Percentiles rank a stretch among this genome's conserved stretches.
phyloP scores from a whole-genome alignment of 2,797 vertebrate genomes.

The Xiphorhynchus erythropygius region DNA sequence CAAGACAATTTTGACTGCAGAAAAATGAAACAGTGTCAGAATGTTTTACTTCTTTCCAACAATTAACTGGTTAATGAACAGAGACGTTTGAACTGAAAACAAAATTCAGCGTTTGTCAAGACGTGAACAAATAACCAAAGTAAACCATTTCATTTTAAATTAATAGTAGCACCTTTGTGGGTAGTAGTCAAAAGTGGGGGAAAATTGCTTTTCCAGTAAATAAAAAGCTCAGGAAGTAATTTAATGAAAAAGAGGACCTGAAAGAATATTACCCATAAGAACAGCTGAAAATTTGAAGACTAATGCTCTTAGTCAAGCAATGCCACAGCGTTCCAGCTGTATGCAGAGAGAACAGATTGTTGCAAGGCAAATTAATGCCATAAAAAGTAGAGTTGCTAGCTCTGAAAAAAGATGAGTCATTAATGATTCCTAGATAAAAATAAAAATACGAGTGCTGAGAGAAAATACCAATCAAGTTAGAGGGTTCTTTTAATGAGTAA shows the following conservation, averaged over 20 bases:
- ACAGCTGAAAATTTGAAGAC: not conserved
- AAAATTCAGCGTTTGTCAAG: not conserved
- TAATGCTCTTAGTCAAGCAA: not conserved
- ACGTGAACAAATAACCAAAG: not conserved
- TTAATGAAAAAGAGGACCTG: not conserved
- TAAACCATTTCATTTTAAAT: not conserved
- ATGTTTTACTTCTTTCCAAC: not conserved
- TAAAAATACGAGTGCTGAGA: not conserved
- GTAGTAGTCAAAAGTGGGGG: not conserved
- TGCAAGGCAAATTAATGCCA: not conserved
- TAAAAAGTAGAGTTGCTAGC: not conserved
- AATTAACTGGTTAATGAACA: not conserved
- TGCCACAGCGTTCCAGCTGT: not conserved
- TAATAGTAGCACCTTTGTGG: not conserved
- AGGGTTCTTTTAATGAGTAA: not conserved
- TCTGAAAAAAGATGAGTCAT: not conserved
- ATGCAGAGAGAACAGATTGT: not conserved
- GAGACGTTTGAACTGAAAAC: not conserved
- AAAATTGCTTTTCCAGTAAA: not conserved
- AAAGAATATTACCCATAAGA: not conserved
- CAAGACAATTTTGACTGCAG: not conserved
- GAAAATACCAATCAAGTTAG: not conserved
- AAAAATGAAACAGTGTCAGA: not conserved
- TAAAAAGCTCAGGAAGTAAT: not conserved
- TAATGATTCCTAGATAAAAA: not conserved